These are phyloP conservation scores for Melanostigma gelatinosum DNA, from an alignment of 2,113 vertebrate genomes.

Conservation along the genomic window DNA sequence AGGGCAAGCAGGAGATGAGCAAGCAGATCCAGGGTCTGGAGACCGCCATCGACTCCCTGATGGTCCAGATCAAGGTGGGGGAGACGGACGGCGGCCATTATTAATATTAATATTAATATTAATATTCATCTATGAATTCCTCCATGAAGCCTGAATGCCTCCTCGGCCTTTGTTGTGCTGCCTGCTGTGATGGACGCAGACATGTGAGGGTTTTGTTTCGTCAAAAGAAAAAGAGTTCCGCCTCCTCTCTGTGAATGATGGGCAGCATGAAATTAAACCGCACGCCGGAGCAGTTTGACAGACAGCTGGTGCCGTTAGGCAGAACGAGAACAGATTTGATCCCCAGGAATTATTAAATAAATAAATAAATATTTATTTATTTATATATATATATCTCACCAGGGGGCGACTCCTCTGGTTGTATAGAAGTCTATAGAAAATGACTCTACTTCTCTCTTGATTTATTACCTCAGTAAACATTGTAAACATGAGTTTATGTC, in stretches of 20 bases:
- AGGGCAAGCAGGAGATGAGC: slow-evolving; percentile 92
- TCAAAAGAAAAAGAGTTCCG: neutral
- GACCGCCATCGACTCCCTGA: slow-evolving; percentile 85
- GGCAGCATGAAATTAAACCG: slow-evolving; percentile 14
- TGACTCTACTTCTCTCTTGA: too few relatives aligned
- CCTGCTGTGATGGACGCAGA: neutral
- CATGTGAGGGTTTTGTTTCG: neutral
- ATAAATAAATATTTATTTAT: too few relatives aligned
- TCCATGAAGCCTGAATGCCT: neutral
- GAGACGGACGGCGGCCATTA: neutral
- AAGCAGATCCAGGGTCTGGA: slow-evolving; percentile 90
- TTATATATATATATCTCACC: too few relatives aligned
- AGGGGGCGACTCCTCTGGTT: neutral
- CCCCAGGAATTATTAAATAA: too few relatives aligned
- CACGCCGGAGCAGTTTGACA: neutral
- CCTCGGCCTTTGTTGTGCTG: neutral
- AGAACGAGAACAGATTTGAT: neutral
- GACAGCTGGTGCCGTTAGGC: neutral
- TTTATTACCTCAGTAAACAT: too few relatives aligned
- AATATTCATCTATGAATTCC: neutral
- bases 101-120: too few relatives aligned
- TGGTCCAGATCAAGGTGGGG: slow-evolving; percentile 92
- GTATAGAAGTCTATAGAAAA: too few relatives aligned
- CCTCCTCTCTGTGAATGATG: neutral
- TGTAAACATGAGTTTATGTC: too few relatives aligned